A percentile compares a stretch with the other conserved stretches of the same genome.
These are phyloP conservation scores for Pipistrellus kuhlii DNA, from an alignment of 2,797 vertebrate genomes.

Conservation along the genomic window DNA sequence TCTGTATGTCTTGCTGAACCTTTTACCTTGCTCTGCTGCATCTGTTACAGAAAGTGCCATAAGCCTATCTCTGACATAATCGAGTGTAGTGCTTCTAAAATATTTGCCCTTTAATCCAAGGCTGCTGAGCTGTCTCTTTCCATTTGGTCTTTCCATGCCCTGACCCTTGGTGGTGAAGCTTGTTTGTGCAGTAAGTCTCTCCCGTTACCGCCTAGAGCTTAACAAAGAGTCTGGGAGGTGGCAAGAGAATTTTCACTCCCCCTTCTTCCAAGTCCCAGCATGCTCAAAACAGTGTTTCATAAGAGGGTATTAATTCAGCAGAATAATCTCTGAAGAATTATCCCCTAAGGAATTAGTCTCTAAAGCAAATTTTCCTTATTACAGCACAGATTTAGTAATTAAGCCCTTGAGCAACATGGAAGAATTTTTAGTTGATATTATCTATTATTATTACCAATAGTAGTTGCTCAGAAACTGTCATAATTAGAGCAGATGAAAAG, in stretches of 20 bases:
- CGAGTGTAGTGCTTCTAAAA: slow-evolving; percentile 52
- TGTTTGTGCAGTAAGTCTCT: slow-evolving; percentile 68
- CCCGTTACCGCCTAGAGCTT: slow-evolving; percentile 54
- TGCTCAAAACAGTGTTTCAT: slow-evolving; percentile 57
- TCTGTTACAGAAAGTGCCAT: slow-evolving; percentile 57
- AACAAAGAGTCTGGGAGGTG: background rate
- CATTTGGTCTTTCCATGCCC: slow-evolving; percentile 64
- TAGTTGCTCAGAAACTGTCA: slow-evolving; percentile 59
- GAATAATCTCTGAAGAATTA: slow-evolving; percentile 67
- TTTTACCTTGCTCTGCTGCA: slow-evolving; percentile 59
- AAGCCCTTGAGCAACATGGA: background rate
- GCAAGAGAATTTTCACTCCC: slow-evolving; percentile 51
- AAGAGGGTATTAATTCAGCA: slow-evolving; percentile 65
- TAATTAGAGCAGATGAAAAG: slow-evolving; percentile 60
- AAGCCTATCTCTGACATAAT: slow-evolving; percentile 57
- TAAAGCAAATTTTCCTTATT: slow-evolving; percentile 53
- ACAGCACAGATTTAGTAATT: slow-evolving; percentile 47
- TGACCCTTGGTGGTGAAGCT: slow-evolving; percentile 25
- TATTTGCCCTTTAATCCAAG: slow-evolving; percentile 72
- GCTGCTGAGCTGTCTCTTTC: slow-evolving; percentile 75
- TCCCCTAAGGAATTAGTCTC: slow-evolving; percentile 43
- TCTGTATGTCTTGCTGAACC: slow-evolving; percentile 25
- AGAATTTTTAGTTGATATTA: slow-evolving; percentile 49
- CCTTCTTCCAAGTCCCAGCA: background rate
- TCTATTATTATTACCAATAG: slow-evolving; percentile 50